Evolutionary conservation across 2,113 vertebrate genomes (phyloP).

Genomic region (Percopsis transmontana): DNA sequence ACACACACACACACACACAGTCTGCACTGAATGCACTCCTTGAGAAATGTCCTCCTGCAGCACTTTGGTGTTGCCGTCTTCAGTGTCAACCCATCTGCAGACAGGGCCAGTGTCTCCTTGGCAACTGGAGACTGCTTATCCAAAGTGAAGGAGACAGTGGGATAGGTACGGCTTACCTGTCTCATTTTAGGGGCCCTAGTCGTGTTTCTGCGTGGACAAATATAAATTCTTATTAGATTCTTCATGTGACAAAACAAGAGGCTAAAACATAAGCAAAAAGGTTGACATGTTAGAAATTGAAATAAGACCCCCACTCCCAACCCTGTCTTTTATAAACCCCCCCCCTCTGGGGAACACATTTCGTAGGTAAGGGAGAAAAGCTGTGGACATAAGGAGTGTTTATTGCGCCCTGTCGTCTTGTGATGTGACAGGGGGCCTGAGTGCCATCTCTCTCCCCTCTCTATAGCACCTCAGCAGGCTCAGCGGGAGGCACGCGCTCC

Average conservation of each 20-base stretch:
- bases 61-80: slow-evolving; percentile 12
- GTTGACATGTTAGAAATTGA: slow-evolving; percentile 52
- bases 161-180: slow-evolving; percentile 6
- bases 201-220: neutral
- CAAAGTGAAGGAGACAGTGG: neutral
- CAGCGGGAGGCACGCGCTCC: slow-evolving; percentile 67
- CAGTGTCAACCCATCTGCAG: slow-evolving; percentile 22
- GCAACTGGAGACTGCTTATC: neutral
- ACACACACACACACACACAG: neutral
- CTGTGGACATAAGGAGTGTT: slow-evolving; percentile 59
- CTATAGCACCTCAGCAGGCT: too few species aligned
- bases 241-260: slow-evolving; percentile 52
- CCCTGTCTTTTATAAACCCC: slow-evolving; percentile 18
- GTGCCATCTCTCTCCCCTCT: slow-evolving; percentile 65
- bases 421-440: slow-evolving; percentile 76
- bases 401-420: slow-evolving; percentile 63
- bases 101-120: slow-evolving; percentile 7
- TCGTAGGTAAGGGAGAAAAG: slow-evolving; percentile 63
- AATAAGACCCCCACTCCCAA: slow-evolving; percentile 27
- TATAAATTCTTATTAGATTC: slow-evolving; percentile 9
- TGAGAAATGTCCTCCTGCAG: slow-evolving; percentile 28
- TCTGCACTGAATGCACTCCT: slow-evolving; percentile 29
- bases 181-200: neutral
- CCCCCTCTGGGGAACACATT: slow-evolving; percentile 60
- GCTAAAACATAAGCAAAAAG: slow-evolving; percentile 1